Evolutionary conservation across 2,888 invertebrate genomes (phyloP).

Genomic region (Chrysomela aeneicollis): DNA sequence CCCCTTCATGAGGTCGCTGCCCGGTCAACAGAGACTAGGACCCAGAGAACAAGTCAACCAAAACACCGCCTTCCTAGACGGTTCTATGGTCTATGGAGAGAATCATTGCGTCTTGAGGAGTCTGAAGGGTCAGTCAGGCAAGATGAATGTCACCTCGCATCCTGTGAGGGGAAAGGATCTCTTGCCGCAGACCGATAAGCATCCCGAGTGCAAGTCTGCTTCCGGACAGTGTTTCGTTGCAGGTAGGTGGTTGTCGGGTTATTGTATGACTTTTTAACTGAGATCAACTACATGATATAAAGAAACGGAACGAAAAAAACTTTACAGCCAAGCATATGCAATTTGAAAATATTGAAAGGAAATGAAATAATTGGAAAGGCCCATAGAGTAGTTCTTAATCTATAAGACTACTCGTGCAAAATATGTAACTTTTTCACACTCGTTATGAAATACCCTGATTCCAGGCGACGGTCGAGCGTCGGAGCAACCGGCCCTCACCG

Average conservation of each 20-base stretch:
- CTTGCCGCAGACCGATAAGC: constrained; percentile 77
- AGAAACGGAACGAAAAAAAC: no score
- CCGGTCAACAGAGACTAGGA: constrained; percentile 88
- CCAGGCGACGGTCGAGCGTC: constrained; percentile 86
- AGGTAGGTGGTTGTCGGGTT: constrained; percentile 57
- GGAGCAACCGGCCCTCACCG: constrained; percentile 89
- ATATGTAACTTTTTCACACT: background rate
- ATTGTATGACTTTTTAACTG: background rate
- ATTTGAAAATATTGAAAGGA: no score
- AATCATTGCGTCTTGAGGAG: constrained; percentile 81
- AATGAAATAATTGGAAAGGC: no score
- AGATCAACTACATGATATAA: no score
- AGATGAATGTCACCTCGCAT: constrained; percentile 81
- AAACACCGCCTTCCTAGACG: constrained; percentile 90
- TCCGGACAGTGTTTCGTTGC: constrained; percentile 89
- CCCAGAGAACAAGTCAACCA: constrained; percentile 94
- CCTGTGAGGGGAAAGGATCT: constrained; percentile 80
- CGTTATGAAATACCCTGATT: constrained; percentile 2
- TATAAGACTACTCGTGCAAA: background rate
- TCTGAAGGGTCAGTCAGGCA: constrained; percentile 81
- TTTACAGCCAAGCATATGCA: no score
- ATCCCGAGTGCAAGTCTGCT: constrained; percentile 88
- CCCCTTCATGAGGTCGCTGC: constrained; percentile 92
- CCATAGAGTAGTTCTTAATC: no score
- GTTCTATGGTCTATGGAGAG: constrained; percentile 88